Evolutionary conservation across 2,888 invertebrate genomes (phyloP).

Genomic region (Erynnis tages): DNA sequence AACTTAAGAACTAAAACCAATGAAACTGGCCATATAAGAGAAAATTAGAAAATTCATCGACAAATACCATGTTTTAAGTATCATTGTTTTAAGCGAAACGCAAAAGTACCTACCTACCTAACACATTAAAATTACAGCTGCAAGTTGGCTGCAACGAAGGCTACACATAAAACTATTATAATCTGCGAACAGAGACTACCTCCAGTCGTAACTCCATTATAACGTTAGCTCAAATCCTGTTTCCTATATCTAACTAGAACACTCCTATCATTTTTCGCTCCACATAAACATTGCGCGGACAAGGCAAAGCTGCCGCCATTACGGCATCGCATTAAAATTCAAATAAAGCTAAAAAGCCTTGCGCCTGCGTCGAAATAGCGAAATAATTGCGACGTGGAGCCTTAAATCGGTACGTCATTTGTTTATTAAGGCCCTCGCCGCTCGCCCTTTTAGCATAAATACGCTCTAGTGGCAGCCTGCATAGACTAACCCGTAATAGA

Average conservation of each 20-base stretch:
- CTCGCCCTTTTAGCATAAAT: constrained; percentile 70
- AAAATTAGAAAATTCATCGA: too few relatives aligned
- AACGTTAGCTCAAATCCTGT: constrained; percentile 1
- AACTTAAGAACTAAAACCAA: too few relatives aligned
- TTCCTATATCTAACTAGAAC: constrained; percentile 21
- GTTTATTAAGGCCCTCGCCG: constrained; percentile 68
- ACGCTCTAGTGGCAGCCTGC: constrained; percentile 33
- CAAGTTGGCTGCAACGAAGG: too few relatives aligned
- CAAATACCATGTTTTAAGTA: too few relatives aligned
- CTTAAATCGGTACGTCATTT: constrained; percentile 74
- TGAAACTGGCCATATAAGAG: too few relatives aligned
- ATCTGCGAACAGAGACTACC: too few relatives aligned
- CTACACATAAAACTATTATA: too few relatives aligned
- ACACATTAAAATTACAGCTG: too few relatives aligned
- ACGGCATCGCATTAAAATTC: constrained; percentile 43
- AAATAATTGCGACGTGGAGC: constrained; percentile 68
- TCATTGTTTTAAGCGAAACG: too few relatives aligned
- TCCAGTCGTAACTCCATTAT: too few relatives aligned
- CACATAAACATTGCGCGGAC: constrained; percentile 23
- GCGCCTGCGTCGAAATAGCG: constrained; percentile 62
- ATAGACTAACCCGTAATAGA: constrained; percentile 17
- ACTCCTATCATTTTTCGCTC: constrained; percentile 28
- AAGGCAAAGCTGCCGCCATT: constrained; percentile 26
- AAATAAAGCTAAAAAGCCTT: constrained; percentile 62
- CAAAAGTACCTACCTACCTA: too few relatives aligned